phyloP scores from a whole-genome alignment of 2,797 vertebrate species.

The Phyllotis vaccarum region DNA sequence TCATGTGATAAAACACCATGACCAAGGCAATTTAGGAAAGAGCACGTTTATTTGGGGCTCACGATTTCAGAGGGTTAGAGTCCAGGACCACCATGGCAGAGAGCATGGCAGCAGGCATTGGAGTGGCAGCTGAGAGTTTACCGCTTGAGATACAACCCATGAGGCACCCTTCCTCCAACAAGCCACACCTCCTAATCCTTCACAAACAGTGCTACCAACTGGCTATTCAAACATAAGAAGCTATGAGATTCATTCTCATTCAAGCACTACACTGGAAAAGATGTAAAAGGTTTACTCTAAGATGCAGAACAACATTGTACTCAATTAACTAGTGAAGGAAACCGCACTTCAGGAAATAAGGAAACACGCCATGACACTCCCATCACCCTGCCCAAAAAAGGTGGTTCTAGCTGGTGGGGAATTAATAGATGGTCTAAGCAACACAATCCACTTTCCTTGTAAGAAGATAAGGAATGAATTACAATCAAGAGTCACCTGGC shows the following conservation, averaged over 20 bases:
- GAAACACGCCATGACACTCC: neutral
- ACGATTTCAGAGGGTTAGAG: neutral
- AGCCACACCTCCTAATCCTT: neutral
- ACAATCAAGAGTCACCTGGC: neutral
- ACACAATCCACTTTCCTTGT: neutral
- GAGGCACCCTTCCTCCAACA: neutral
- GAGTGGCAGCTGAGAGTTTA: neutral
- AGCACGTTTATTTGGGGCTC: neutral
- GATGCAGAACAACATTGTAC: neutral
- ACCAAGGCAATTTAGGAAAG: neutral
- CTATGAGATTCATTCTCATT: neutral
- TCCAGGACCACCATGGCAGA: neutral
- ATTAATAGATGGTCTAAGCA: constrained; percentile 19
- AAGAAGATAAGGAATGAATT: constrained; percentile 47
- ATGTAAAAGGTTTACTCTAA: neutral
- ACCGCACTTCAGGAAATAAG: accelerated
- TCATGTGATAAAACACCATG: neutral
- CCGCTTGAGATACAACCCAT: neutral
- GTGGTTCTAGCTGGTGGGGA: neutral
- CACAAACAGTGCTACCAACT: neutral
- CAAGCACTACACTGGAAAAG: neutral
- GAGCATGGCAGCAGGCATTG: neutral
- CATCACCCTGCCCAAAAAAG: neutral
- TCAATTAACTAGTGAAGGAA: neutral
- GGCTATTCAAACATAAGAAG: neutral